Conservation (phyloP, 2,113 vertebrate genomes). For the Brachyhypopomus gauderio region DNA sequence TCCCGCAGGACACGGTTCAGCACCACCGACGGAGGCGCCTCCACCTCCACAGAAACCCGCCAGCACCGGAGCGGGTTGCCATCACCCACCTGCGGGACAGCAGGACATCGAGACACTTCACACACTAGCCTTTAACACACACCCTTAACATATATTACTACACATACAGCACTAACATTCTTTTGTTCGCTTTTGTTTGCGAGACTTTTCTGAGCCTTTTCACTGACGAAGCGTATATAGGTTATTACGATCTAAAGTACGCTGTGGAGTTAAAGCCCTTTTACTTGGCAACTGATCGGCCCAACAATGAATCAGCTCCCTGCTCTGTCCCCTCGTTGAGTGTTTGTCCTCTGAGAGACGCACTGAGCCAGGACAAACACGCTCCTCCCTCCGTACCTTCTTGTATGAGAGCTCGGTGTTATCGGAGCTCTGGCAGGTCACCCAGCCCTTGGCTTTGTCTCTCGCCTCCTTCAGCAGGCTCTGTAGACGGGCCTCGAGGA, state of each 20-base stretch:
- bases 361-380: neutral
- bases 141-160: too few species aligned
- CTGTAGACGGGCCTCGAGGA: constrained; percentile 84
- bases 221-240: too few species aligned
- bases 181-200: too few species aligned
- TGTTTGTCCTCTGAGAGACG: neutral
- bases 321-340: neutral
- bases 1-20: constrained; percentile 92
- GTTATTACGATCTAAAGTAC: too few species aligned
- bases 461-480: constrained; percentile 88
- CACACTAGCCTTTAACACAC: neutral
- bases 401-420: constrained; percentile 91
- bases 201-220: too few species aligned
- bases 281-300: too few species aligned
- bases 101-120: neutral
- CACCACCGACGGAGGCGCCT: constrained; percentile 91
- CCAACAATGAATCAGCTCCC: neutral
- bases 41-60: constrained; percentile 91
- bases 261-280: too few species aligned
- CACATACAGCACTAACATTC: too few species aligned
- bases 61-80: constrained; percentile 89
- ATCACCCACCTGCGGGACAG: constrained; percentile 83
- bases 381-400: constrained; percentile 79
- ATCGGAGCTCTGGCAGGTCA: constrained; percentile 83
- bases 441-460: constrained; percentile 95